Percentiles rank a stretch among this genome's conserved stretches.
Conservation (phyloP, 2,797 vertebrate genomes). For the Manis pentadactyla region DNA sequence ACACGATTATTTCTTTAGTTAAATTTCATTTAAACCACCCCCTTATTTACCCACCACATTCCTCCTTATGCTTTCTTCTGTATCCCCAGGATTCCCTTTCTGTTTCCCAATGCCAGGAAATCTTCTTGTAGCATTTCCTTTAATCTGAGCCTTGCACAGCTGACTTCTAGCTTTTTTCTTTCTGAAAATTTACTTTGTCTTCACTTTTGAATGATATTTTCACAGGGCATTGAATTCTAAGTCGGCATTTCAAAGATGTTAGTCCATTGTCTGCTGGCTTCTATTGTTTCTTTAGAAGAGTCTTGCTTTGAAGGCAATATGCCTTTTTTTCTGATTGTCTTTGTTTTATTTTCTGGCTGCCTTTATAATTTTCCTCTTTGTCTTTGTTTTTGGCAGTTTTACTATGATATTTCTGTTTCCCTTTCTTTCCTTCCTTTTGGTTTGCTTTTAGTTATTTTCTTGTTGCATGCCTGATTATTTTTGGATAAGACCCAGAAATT, state of each 20-base stretch:
- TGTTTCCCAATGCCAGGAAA: background rate
- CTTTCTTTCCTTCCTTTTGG: background rate
- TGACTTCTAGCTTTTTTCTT: constrained; percentile 39
- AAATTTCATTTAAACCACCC: background rate
- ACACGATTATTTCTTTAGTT: background rate
- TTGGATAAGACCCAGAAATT: constrained; percentile 43
- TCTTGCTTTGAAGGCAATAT: constrained; percentile 41
- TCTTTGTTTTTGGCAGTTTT: constrained; percentile 60
- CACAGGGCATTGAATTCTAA: constrained; percentile 8
- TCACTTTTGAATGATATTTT: constrained; percentile 58
- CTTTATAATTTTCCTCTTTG: constrained; percentile 63
- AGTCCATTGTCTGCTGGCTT: background rate
- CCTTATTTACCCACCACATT: background rate
- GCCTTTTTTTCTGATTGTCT: constrained; percentile 21
- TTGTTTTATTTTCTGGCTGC: constrained; percentile 44
- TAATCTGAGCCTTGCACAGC: background rate
- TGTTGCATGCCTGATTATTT: constrained; percentile 42
- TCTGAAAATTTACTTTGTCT: constrained; percentile 19
- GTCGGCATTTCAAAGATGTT: background rate
- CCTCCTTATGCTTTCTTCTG: background rate
- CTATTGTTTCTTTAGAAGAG: constrained; percentile 30
- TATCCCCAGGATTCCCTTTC: background rate
- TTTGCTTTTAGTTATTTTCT: constrained; percentile 29
- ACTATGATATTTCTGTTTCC: background rate
- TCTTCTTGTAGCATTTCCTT: background rate